These are phyloP conservation scores for Porites australiensis DNA, from an alignment of 64 coral and sea anemone genomes.

Conservation along the genomic window DNA sequence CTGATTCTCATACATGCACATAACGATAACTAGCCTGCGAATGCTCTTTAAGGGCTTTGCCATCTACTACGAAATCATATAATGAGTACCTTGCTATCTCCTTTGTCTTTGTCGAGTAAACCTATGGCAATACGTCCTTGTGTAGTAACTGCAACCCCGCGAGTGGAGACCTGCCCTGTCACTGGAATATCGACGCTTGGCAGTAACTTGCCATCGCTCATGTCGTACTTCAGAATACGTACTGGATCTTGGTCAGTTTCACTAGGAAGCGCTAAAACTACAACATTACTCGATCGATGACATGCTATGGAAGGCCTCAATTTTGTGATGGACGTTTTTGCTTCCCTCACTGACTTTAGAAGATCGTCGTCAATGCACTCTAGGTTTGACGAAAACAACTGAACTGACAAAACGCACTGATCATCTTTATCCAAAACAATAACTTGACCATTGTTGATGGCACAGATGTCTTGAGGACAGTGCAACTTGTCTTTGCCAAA, in stretches of 20 bases:
- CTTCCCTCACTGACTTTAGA: neutral
- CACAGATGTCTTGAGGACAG: neutral
- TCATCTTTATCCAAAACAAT: neutral
- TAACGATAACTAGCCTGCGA: too few species aligned
- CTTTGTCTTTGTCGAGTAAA: neutral
- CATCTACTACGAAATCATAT: too few species aligned
- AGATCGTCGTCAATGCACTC: neutral
- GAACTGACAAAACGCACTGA: neutral
- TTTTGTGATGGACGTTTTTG: neutral
- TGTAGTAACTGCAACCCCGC: neutral
- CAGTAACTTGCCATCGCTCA: neutral
- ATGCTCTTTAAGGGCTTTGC: too few species aligned
- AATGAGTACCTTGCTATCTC: neutral
- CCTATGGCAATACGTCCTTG: too few species aligned
- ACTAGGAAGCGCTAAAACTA: neutral
- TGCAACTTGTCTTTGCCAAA: neutral
- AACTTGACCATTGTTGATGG: neutral
- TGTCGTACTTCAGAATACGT: neutral
- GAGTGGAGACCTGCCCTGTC: neutral
- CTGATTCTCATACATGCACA: too few species aligned
- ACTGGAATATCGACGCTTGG: neutral
- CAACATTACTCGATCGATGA: neutral
- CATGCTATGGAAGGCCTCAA: neutral
- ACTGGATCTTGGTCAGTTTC: neutral
- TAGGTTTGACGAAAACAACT: neutral